These are phyloP conservation scores for Oenanthe oenanthe DNA, from an alignment of 2,113 vertebrate species.

Conservation along the genomic window DNA sequence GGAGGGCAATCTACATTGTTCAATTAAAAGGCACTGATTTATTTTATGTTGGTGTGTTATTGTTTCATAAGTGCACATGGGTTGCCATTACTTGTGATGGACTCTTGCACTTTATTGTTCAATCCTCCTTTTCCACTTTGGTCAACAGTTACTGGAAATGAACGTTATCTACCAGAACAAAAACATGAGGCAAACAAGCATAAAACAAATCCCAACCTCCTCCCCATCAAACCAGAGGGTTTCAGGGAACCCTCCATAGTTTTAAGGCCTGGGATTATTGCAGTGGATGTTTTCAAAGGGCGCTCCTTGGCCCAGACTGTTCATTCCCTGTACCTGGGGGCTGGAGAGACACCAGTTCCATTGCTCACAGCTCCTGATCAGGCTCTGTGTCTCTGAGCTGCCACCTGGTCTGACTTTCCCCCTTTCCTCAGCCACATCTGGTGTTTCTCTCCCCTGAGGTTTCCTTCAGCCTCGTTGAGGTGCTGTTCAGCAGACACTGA, in stretches of 20 bases:
- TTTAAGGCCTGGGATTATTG: not conserved
- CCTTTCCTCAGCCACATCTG: not conserved
- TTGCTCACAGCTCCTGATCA: not conserved
- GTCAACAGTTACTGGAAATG: conserved; percentile 21
- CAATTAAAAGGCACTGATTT: conserved; percentile 55
- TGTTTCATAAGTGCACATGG: conserved; percentile 37
- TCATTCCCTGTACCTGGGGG: not conserved
- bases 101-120: conserved; percentile 29
- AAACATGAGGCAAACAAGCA: not conserved
- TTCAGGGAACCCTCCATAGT: not conserved
- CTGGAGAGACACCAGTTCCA: fast-evolving
- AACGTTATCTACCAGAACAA: not conserved
- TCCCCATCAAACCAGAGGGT: not conserved
- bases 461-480: not conserved
- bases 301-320: not conserved
- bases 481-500: not conserved
- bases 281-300: not conserved
- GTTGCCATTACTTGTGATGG: conserved; percentile 11
- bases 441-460: not conserved
- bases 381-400: not conserved
- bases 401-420: not conserved
- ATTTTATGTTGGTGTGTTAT: conserved; percentile 49
- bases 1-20: conserved; percentile 45
- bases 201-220: not conserved
- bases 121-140: conserved; percentile 28